phyloP scores from a whole-genome alignment of 2,888 invertebrate species.

The Euzetes globulus region DNA sequence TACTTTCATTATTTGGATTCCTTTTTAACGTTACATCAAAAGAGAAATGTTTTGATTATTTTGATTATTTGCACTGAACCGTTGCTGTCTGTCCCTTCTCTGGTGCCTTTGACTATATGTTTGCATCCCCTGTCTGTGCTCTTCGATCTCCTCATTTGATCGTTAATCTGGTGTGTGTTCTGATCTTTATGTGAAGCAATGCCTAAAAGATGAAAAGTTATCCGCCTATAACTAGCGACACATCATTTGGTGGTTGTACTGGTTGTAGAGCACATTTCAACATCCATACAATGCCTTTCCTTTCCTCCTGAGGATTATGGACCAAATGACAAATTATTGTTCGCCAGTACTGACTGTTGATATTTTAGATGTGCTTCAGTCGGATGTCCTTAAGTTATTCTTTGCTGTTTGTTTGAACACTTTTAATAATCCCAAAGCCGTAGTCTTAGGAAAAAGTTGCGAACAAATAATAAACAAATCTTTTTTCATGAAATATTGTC shows the following conservation, averaged over 20 bases:
- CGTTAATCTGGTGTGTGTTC: background rate
- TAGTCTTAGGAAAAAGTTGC: background rate
- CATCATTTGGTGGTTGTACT: constrained; percentile 25
- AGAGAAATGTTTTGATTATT: background rate
- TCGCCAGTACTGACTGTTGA: constrained; percentile 15
- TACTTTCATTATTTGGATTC: background rate
- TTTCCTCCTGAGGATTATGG: constrained; percentile 26
- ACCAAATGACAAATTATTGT: constrained; percentile 28
- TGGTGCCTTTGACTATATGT: background rate
- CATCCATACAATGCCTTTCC: constrained; percentile 20
- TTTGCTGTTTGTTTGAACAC: background rate
- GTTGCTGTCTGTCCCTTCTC: background rate
- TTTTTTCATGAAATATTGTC: background rate
- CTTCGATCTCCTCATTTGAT: background rate
- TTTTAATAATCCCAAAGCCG: constrained; percentile 5
- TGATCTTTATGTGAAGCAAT: constrained; percentile 14
- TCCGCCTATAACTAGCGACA: constrained; percentile 27
- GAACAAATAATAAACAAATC: constrained; percentile 1
- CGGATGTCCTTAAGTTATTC: background rate
- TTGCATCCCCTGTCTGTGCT: background rate
- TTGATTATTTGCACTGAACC: background rate
- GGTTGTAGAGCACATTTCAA: constrained; percentile 18
- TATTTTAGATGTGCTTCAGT: constrained; percentile 14
- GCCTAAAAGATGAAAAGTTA: constrained; percentile 18
- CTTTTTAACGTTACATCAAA: background rate